Base-by-base conservation (phyloP, 2,888 invertebrate genomes). In the Oeneis ivallda region DNA sequence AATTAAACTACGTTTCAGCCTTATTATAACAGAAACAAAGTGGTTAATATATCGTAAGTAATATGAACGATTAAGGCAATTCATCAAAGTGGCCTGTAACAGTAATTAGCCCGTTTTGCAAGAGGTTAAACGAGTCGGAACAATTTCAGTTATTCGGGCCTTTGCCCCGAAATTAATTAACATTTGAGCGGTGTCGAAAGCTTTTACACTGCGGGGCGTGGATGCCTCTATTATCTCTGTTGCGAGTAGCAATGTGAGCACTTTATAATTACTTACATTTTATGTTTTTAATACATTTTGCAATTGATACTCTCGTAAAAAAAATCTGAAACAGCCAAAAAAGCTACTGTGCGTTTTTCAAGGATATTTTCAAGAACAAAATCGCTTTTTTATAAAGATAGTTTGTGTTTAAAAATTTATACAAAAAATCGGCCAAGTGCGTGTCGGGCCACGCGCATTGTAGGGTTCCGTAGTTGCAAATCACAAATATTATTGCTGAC, bases 141-240 rank as follows among this genome's bases (percentile, higher is more conserved):
- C 75, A 75, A 70, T 72, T 75, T 72, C 66, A 75, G 74, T 66
- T 70, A 65, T 67, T 76, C 72, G 69, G 71, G 61, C 69, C 66
- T 71, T 66, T 70, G 66, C 62, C 68, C 69, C 62, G 62, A 62
- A 76, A 84, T 85, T 85, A 86, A 84, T 86, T 80, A 78, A 70
- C 66, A 47, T 65, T 70, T 59, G 67, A 54, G 63, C 54, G 17
- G 60, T 60, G 66, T 65, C 61, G 61, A 68, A 66, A 68, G 67
- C 62, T 62, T 66, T 70, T 53, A 64, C 57, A 62, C 17, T 61
- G 39, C 50, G 66, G 67, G 70, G 65, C 68, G 65, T 62, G 62
- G 64, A 67, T 62, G 17, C 32, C 64, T 50, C 49, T 43, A 60
- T 61, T 65, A 59, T 65, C 53, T 61, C 39, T 10, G 39, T 8